Percentiles rank a stretch among this genome's conserved stretches.
Evolutionary conservation across 2,797 vertebrate species (phyloP).

Genomic region (Martes flavigula): DNA sequence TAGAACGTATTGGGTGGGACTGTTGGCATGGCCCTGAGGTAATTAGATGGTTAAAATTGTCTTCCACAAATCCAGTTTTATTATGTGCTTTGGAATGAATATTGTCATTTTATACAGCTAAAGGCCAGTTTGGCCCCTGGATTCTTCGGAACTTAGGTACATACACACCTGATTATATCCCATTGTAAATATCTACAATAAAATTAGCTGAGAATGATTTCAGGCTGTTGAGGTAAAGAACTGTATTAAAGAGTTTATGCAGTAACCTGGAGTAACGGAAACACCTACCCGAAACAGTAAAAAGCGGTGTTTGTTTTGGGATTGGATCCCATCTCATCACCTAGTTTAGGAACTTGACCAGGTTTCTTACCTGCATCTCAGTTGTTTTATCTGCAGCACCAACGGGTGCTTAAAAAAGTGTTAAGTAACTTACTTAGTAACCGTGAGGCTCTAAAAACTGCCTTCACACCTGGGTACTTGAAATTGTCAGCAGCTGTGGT

Average conservation of each 20-base stretch:
- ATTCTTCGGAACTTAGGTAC: background rate
- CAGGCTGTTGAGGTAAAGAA: background rate
- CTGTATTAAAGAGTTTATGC: background rate
- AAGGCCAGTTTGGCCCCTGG: background rate
- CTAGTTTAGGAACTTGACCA: background rate
- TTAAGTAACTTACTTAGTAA: background rate
- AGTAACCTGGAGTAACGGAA: background rate
- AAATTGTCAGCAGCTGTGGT: background rate
- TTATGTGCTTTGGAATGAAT: background rate
- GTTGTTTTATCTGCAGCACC: background rate
- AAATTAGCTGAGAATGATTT: background rate
- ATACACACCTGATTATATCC: background rate
- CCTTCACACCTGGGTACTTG: background rate
- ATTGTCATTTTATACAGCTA: background rate
- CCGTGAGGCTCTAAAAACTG: background rate
- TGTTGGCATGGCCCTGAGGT: background rate
- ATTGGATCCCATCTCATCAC: background rate
- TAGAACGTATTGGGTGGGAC: background rate
- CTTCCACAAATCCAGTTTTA: background rate
- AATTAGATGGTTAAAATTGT: background rate
- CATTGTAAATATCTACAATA: background rate
- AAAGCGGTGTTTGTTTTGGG: background rate
- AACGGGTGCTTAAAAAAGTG: background rate
- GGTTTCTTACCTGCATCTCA: background rate
- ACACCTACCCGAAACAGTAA: background rate